Conservation (phyloP, 2,113 vertebrate species). For the Camelus dromedarius region DNA sequence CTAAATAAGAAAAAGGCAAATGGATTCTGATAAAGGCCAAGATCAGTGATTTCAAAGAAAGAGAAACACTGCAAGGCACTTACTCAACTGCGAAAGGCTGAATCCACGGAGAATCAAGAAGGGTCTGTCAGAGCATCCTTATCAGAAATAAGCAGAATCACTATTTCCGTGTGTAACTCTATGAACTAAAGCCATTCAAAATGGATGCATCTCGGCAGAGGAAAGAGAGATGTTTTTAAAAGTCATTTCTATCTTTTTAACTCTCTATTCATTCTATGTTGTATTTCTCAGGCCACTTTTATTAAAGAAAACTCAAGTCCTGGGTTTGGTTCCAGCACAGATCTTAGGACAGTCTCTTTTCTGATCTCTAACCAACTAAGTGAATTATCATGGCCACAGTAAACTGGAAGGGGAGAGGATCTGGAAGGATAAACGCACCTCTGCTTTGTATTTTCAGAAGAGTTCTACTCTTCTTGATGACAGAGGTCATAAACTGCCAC, state of each 20-base stretch:
- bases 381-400: conserved; percentile 60
- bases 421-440: conserved; percentile 66
- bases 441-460: conserved; percentile 43
- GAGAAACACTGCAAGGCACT: background rate
- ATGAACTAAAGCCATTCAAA: background rate
- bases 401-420: conserved; percentile 65
- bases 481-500: conserved; percentile 54
- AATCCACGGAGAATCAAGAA: background rate
- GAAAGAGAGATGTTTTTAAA: background rate
- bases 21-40: conserved; percentile 45
- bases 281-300: background rate
- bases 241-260: background rate
- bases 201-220: background rate
- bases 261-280: background rate
- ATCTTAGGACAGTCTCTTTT: background rate
- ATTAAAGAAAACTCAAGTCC: background rate
- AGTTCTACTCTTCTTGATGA: conserved; percentile 20
- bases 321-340: conserved; percentile 47
- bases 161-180: background rate
- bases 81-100: background rate
- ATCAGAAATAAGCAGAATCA: background rate
- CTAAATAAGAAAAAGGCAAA: conserved; percentile 64
- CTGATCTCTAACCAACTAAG: background rate
- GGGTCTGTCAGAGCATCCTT: background rate
- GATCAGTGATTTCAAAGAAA: conserved; percentile 51